These are phyloP conservation scores for Pteromalus puparum DNA, from an alignment of 1,140 invertebrate genomes.

Conservation along the genomic window DNA sequence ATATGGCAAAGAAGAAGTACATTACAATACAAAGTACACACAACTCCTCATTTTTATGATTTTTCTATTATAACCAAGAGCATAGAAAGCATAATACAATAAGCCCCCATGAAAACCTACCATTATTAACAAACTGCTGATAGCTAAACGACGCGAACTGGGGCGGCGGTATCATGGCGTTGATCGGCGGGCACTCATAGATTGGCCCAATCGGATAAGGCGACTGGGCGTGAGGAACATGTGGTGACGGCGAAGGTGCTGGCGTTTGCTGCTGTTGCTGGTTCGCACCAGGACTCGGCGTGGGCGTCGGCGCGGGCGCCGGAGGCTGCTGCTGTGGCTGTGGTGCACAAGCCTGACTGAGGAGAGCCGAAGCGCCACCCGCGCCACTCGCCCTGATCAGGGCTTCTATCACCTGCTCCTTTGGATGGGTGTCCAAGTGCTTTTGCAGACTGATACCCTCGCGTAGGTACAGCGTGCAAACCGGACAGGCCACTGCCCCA, in stretches of 20 bases:
- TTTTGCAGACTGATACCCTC: slow-evolving; percentile 87
- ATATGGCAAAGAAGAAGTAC: background rate
- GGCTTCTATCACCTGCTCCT: slow-evolving; percentile 90
- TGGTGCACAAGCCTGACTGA: slow-evolving; percentile 32
- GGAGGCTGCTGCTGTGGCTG: slow-evolving; percentile 50
- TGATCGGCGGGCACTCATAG: slow-evolving; percentile 70
- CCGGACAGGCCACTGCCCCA: slow-evolving; percentile 80
- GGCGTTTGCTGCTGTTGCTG: background rate
- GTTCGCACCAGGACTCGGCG: slow-evolving; percentile 25
- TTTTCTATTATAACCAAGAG: background rate
- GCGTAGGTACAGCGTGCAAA: slow-evolving; percentile 87
- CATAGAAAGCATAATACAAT: background rate
- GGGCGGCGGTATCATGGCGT: slow-evolving; percentile 70
- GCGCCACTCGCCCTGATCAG: slow-evolving; percentile 77
- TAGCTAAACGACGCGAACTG: slow-evolving; percentile 76
- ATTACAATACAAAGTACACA: background rate
- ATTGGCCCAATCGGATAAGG: slow-evolving; percentile 60
- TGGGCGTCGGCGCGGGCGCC: slow-evolving; percentile 47
- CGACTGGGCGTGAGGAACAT: slow-evolving; percentile 49
- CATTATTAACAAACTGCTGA: slow-evolving; percentile 78
- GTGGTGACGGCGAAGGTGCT: slow-evolving; percentile 31
- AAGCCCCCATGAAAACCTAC: slow-evolving; percentile 50
- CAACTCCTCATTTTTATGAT: no score
- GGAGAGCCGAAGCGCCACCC: slow-evolving; percentile 51
- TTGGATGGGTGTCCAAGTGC: slow-evolving; percentile 89